Evolutionary conservation across 2,113 vertebrate genomes (phyloP).

Genomic region (Vidua macroura): DNA sequence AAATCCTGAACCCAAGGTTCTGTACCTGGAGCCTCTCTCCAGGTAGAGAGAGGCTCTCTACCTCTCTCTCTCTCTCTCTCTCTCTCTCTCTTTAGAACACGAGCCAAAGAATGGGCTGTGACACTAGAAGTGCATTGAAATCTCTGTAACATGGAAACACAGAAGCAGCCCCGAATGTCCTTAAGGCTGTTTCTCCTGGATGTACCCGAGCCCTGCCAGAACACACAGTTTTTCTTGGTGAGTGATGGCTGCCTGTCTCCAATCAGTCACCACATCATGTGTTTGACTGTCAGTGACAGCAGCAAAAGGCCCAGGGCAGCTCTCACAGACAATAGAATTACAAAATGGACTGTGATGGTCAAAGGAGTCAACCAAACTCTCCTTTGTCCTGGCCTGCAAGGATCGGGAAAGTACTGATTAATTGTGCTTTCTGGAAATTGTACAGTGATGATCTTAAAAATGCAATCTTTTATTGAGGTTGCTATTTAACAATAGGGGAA

Average conservation of each 20-base stretch:
- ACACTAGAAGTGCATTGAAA: neutral
- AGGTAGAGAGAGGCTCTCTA: too few relatives aligned
- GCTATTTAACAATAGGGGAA: neutral
- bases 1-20: neutral
- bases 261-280: accelerated
- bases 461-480: neutral
- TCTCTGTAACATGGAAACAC: neutral
- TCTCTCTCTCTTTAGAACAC: neutral
- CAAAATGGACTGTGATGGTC: neutral
- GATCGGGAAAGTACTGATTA: neutral
- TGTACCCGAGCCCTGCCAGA: neutral
- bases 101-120: neutral
- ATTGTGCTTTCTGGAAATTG: neutral
- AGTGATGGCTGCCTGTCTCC: neutral
- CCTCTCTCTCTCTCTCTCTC: neutral
- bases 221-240: neutral
- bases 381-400: neutral
- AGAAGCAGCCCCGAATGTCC: neutral
- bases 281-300: neutral
- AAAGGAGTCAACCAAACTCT: neutral
- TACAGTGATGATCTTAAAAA: neutral
- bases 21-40: neutral
- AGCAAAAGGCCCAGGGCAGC: neutral
- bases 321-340: neutral
- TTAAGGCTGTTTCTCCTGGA: neutral